Evolutionary conservation across 2,113 vertebrate genomes (phyloP).

Genomic region (Syngnathoides biaculeatus): DNA sequence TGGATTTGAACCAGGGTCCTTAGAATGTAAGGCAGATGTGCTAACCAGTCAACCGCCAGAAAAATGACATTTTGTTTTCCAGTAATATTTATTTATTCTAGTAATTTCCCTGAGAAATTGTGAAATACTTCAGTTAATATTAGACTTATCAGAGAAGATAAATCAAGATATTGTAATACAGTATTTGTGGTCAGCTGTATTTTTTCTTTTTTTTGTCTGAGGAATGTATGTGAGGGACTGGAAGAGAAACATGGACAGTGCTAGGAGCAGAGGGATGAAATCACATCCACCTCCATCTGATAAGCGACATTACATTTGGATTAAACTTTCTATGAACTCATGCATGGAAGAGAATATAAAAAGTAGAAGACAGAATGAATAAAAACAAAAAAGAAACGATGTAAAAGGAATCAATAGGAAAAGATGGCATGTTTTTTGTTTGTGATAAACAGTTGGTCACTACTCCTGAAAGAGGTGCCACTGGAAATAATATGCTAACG

Average conservation of each 20-base stretch:
- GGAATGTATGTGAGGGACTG: neutral
- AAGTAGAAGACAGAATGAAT: conserved; percentile 10
- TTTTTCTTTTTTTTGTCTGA: neutral
- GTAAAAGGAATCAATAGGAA: neutral
- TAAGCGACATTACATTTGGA: conserved; percentile 32
- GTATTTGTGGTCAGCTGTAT: neutral
- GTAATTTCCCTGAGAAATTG: neutral
- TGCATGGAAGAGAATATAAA: conserved; percentile 19
- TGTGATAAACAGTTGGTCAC: conserved; percentile 4
- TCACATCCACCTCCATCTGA: conserved; percentile 23
- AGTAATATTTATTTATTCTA: neutral
- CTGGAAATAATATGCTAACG: conserved; percentile 16
- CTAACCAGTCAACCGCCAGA: too few relatives aligned
- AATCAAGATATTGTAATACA: neutral
- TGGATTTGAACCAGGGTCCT: too few relatives aligned
- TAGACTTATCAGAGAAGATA: neutral
- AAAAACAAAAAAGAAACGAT: conserved; percentile 1
- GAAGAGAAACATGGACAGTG: conserved; percentile 16
- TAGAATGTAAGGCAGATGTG: too few relatives aligned
- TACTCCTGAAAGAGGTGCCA: conserved; percentile 8
- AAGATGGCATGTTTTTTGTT: neutral
- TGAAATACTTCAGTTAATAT: neutral
- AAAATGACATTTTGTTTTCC: neutral
- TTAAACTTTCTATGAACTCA: conserved; percentile 41
- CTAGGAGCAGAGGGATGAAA: neutral